Evolutionary conservation across 2,888 invertebrate genomes (phyloP), one percentile per base, ranked within the genome.

Genomic region (Lypha dubia): DNA sequence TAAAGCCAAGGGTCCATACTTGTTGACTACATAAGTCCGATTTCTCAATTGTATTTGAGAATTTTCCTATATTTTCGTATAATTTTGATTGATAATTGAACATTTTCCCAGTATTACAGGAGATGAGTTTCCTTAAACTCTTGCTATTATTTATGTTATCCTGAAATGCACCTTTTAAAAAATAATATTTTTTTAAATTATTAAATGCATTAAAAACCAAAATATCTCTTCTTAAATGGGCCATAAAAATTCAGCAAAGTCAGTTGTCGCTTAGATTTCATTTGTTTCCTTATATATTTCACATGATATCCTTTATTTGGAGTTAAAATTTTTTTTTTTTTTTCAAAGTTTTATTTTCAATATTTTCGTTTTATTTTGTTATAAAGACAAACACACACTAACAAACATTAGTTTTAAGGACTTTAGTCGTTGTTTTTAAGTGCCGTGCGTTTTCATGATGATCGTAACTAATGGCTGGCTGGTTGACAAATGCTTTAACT

Each of bases 391-490:
- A 77, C 35, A 73, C 60, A n/a, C n/a, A n/a, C n/a, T n/a, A n/a
- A n/a, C n/a, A 73, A 83, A 83, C 83, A 83, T 83, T 83, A 83
- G 73, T 67, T 68, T 83, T 77, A 73, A 83, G 71, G 77, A 60
- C 77, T 77, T 67, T 22, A 51, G 24, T 62, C 77, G 77, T 83
- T 77, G 76, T 83, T 83, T 83, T 83, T 83, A 83, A 83, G 73
- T 77, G 67, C 53, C 67, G 51, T 77, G 71, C 71, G 68, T 77
- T 82, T 83, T 83, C 73, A 73, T 83, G 77, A 77, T 71, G 79
- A 73, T 73, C 68, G 51, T 70, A 77, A 79, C 65, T 73, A 79
- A 79, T 79, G 79, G 65, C 65, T 56, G 70, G 20, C 9, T 41
- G 75, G 44, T 32, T 75, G 20, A 8, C 15, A 38, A 38, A 38